phyloP scores from a whole-genome alignment of 2,888 invertebrate species.

The Pardosa pseudoannulata region DNA sequence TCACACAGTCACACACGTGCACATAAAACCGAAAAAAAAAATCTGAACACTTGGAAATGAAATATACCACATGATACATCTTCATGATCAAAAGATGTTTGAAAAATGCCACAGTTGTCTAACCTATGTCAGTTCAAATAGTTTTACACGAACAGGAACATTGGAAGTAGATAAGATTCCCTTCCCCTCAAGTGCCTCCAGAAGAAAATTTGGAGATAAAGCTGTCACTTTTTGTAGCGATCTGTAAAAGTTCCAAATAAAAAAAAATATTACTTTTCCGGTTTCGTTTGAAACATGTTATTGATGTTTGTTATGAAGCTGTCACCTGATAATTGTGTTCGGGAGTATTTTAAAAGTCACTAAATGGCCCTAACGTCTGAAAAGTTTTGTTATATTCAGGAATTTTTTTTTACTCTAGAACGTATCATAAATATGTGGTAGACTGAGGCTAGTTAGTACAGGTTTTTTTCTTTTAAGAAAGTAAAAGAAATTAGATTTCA shows the following conservation, averaged over 20 bases:
- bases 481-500: too few relatives aligned
- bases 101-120: not conserved
- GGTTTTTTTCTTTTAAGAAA: too few relatives aligned
- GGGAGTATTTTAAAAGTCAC: not conserved
- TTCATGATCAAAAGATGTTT: not conserved
- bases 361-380: not conserved
- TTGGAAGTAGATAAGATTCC: not conserved
- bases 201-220: not conserved
- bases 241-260: not conserved
- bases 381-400: too few relatives aligned
- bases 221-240: not conserved
- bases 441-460: too few relatives aligned
- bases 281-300: not conserved
- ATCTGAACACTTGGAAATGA: not conserved
- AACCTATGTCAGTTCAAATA: not conserved
- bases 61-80: not conserved
- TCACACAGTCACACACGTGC: too few relatives aligned
- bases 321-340: not conserved
- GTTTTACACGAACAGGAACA: not conserved
- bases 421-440: too few relatives aligned
- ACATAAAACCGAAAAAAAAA: not conserved
- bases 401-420: too few relatives aligned
- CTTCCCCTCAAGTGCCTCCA: not conserved
- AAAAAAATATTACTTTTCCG: not conserved
- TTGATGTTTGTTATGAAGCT: not conserved